phyloP scores from a whole-genome alignment of 2,888 invertebrate genomes.

The Lasioglossum vierecki region DNA sequence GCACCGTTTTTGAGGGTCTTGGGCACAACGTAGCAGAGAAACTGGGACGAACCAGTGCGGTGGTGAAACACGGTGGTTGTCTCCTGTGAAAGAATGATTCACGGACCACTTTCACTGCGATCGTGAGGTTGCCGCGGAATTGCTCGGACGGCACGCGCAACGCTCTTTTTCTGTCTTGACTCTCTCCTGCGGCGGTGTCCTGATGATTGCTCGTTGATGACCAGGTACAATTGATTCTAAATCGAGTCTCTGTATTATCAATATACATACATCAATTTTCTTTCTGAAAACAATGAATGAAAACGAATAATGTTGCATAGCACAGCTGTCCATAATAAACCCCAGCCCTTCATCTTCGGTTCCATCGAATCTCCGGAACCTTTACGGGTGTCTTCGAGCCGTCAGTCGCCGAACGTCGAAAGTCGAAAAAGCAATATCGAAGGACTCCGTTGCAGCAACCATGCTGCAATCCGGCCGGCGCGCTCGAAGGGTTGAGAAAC shows the following conservation, averaged over 20 bases:
- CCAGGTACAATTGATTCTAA: neutral
- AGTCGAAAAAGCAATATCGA: neutral
- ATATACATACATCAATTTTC: neutral
- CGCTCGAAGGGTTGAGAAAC: slow-evolving; percentile 3
- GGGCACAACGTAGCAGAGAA: slow-evolving; percentile 1
- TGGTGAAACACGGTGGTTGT: neutral
- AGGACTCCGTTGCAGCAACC: neutral
- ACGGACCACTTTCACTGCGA: slow-evolving; percentile 34
- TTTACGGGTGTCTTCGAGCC: neutral
- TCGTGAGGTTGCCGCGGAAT: neutral
- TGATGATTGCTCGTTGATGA: neutral
- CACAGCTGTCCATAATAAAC: too few relatives aligned
- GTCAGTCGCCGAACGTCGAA: neutral
- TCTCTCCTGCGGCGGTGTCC: neutral
- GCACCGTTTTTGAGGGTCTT: slow-evolving; percentile 4
- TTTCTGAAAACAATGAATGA: too few relatives aligned
- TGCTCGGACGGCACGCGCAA: slow-evolving; percentile 10
- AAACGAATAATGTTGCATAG: too few relatives aligned
- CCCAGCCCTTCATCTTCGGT: too few relatives aligned
- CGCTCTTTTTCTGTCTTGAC: neutral
- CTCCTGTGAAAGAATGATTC: slow-evolving; percentile 27
- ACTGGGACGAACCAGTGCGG: slow-evolving; percentile 27
- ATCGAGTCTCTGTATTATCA: neutral
- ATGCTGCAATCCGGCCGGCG: neutral
- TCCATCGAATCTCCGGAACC: neutral